phyloP scores from a whole-genome alignment of 2,888 invertebrate species.

The Thalpophila matura region DNA sequence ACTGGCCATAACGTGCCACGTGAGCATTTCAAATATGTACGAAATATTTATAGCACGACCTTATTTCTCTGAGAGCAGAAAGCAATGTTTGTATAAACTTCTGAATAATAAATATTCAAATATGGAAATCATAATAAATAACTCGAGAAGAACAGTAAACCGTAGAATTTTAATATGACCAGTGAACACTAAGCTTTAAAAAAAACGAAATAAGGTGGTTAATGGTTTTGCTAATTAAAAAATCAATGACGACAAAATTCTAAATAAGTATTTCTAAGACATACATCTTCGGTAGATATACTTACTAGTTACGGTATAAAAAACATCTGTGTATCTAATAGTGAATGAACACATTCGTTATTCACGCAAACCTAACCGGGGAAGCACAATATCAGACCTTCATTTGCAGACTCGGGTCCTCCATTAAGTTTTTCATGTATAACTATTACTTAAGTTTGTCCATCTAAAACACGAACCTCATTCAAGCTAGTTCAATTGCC shows the following conservation, averaged over 20 bases:
- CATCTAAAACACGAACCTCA: slow-evolving; percentile 29
- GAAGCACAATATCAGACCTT: slow-evolving; percentile 28
- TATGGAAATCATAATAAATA: slow-evolving; percentile 35
- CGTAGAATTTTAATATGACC: slow-evolving; percentile 16
- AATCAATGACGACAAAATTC: too few species aligned
- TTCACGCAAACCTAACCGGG: slow-evolving; percentile 33
- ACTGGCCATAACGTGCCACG: slow-evolving; percentile 24
- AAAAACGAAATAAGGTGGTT: too few species aligned
- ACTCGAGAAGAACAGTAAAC: slow-evolving; percentile 21
- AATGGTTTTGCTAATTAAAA: too few species aligned
- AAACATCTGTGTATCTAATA: slow-evolving; percentile 15
- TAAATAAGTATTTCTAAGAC: too few species aligned
- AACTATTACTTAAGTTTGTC: slow-evolving; percentile 31
- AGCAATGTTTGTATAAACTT: slow-evolving; percentile 41
- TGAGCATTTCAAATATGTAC: slow-evolving; percentile 52
- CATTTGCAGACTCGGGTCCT: slow-evolving; percentile 36
- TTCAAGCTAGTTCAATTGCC: slow-evolving; percentile 17
- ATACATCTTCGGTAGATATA: background rate
- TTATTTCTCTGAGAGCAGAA: slow-evolving; percentile 44
- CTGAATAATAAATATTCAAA: slow-evolving; percentile 42
- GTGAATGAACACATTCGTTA: slow-evolving; percentile 30
- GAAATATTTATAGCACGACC: slow-evolving; percentile 43
- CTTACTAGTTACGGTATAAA: background rate
- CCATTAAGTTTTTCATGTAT: slow-evolving; percentile 43
- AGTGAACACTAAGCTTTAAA: slow-evolving; percentile 1